These are phyloP conservation scores for Tachina lurida DNA, from an alignment of 2,888 invertebrate species.

Conservation along the genomic window DNA sequence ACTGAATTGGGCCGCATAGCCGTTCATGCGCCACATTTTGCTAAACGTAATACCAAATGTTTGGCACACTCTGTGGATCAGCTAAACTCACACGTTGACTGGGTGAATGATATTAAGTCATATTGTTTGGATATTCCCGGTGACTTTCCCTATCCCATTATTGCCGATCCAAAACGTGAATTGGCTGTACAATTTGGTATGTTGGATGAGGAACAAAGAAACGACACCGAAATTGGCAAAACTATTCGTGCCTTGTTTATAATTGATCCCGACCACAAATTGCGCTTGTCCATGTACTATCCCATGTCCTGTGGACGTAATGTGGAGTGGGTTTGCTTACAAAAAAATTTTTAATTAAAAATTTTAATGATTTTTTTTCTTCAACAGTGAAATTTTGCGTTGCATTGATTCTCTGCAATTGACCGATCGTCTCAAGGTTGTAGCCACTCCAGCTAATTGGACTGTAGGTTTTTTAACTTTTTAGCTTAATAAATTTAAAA, in stretches of 20 bases:
- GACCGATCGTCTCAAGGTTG: slow-evolving; percentile 87
- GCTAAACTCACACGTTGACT: slow-evolving; percentile 88
- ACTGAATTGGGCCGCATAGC: slow-evolving; percentile 92
- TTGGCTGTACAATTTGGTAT: slow-evolving; percentile 90
- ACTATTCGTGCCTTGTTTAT: slow-evolving; percentile 91
- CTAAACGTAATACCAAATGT: slow-evolving; percentile 88
- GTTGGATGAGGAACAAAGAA: slow-evolving; percentile 89
- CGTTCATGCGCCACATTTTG: slow-evolving; percentile 87
- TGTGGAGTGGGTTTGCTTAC: slow-evolving; percentile 87
- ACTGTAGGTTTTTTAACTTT: slow-evolving; percentile 84
- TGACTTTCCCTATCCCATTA: slow-evolving; percentile 91
- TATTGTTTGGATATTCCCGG: slow-evolving; percentile 88
- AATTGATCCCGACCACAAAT: slow-evolving; percentile 90
- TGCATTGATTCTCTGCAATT: slow-evolving; percentile 93
- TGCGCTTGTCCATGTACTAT: slow-evolving; percentile 92
- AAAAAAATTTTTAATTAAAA: neutral
- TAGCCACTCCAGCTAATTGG: slow-evolving; percentile 95
- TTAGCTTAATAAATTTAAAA: slow-evolving; percentile 7
- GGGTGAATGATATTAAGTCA: slow-evolving; percentile 90
- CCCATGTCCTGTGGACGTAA: slow-evolving; percentile 94
- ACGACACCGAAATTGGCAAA: slow-evolving; percentile 86
- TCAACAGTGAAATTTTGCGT: slow-evolving; percentile 90
- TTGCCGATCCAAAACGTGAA: slow-evolving; percentile 89
- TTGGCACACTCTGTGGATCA: slow-evolving; percentile 92
- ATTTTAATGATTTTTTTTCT: slow-evolving; percentile 18